Evolutionary conservation across 2,113 vertebrate genomes (phyloP).

Genomic region (Lophura nycthemera): DNA sequence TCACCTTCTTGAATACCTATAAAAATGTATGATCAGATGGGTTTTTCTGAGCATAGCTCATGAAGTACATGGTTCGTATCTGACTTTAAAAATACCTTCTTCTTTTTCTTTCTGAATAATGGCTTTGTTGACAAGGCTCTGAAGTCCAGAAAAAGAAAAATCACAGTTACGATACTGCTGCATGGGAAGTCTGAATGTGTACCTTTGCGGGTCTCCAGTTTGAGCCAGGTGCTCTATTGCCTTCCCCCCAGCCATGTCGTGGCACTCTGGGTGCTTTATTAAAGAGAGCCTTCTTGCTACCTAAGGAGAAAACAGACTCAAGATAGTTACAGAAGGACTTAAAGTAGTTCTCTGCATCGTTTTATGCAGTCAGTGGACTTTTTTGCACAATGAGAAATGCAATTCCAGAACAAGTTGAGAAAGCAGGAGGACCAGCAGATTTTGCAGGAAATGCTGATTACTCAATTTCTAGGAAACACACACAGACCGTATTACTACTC

Average conservation of each 20-base stretch:
- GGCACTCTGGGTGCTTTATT: conserved; percentile 84
- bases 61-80: not conserved
- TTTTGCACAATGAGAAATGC: not conserved
- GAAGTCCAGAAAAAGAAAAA: conserved; percentile 93
- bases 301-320: conserved; percentile 67
- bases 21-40: not conserved
- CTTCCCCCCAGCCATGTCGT: conserved; percentile 86
- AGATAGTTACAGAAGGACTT: not conserved
- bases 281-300: conserved; percentile 91
- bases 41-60: not conserved
- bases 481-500: fast-evolving
- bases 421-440: not conserved
- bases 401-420: not conserved
- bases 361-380: not conserved
- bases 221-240: conserved; percentile 90
- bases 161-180: conserved; percentile 82
- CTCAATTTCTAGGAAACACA: not conserved
- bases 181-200: conserved; percentile 84
- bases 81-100: conserved; percentile 83
- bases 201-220: conserved; percentile 75
- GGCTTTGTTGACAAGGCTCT: conserved; percentile 70
- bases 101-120: conserved; percentile 85
- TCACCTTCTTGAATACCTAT: conserved; percentile 84
- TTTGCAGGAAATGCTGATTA: not conserved
- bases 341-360: not conserved